These are phyloP conservation scores for Lithobates pipiens DNA, from an alignment of 2,797 vertebrate species.

Conservation along the genomic window DNA sequence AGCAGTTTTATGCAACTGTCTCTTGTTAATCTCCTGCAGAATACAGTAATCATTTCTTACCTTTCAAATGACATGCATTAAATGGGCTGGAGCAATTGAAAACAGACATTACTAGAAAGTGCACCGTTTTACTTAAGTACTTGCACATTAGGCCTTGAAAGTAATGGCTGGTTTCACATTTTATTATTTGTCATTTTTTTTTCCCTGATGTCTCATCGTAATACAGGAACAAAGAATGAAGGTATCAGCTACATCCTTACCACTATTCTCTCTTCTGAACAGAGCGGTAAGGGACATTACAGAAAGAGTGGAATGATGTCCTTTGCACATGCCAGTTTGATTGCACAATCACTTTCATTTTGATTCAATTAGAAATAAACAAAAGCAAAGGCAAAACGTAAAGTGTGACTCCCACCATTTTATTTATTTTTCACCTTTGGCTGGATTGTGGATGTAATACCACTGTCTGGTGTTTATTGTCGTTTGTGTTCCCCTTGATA, in stretches of 20 bases:
- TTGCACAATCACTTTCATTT: neutral
- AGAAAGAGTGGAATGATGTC: neutral
- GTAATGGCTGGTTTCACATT: slow-evolving; percentile 53
- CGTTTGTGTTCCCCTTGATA: no score
- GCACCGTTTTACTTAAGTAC: slow-evolving; percentile 58
- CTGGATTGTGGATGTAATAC: no score
- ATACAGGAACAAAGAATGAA: slow-evolving; percentile 21
- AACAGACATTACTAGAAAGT: slow-evolving; percentile 56
- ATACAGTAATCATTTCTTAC: slow-evolving; percentile 55
- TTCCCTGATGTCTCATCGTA: slow-evolving; percentile 10
- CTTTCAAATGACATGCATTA: slow-evolving; percentile 51
- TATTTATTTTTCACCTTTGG: no score
- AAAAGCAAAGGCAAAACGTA: neutral
- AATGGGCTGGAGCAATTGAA: slow-evolving; percentile 61
- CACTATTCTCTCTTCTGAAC: neutral
- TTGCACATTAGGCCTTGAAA: slow-evolving; percentile 43
- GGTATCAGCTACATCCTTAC: neutral
- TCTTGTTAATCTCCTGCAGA: slow-evolving; percentile 33
- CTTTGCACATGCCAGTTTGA: neutral
- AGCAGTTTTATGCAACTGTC: slow-evolving; percentile 31
- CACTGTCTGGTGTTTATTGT: no score
- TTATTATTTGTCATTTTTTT: slow-evolving; percentile 54
- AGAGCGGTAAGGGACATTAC: neutral
- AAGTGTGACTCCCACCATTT: no score
- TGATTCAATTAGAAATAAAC: neutral